Percentiles rank a stretch among this genome's conserved stretches.
Conservation (phyloP, 2,797 vertebrate species). For the Sebastes wilsoni region DNA sequence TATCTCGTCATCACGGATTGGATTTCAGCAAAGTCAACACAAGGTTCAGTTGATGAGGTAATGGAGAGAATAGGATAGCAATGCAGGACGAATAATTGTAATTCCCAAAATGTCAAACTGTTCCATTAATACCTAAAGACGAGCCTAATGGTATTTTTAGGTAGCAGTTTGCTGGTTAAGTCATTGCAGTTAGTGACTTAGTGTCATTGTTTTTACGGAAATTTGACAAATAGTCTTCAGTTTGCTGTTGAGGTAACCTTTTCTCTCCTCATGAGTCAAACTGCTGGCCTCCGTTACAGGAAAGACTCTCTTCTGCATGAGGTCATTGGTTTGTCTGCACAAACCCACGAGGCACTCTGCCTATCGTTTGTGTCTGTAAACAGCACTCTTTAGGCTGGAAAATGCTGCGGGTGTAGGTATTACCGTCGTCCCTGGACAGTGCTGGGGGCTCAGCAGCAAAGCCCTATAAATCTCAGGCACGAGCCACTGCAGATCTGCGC, state of each 20-base stretch:
- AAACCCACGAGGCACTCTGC: neutral
- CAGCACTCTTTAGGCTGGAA: slow-evolving; percentile 12
- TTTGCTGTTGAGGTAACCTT: slow-evolving; percentile 18
- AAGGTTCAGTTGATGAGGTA: slow-evolving; percentile 31
- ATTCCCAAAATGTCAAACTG: neutral
- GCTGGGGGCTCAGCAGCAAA: slow-evolving; percentile 54
- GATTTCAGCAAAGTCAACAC: slow-evolving; percentile 40
- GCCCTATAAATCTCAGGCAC: slow-evolving; percentile 69
- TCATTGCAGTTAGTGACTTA: neutral
- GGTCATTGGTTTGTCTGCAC: slow-evolving; percentile 25
- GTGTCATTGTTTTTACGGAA: slow-evolving; percentile 6
- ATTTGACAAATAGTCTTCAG: slow-evolving; percentile 21
- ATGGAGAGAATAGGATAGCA: slow-evolving; percentile 23
- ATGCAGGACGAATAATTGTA: neutral
- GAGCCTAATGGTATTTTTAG: neutral
- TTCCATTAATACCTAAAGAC: neutral
- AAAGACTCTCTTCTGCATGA: slow-evolving; percentile 29
- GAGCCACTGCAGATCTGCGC: slow-evolving; percentile 71
- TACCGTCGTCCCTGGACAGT: slow-evolving; percentile 17
- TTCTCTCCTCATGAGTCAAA: slow-evolving; percentile 17
- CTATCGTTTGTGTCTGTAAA: slow-evolving; percentile 39
- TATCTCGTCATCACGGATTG: slow-evolving; percentile 16
- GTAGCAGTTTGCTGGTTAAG: neutral
- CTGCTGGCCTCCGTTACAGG: neutral
- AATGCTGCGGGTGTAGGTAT: slow-evolving; percentile 23